These are phyloP conservation scores for Aphrocallistes beatrix DNA, from an alignment of 37 sponge, comb jelly and placozoan genomes.

Conservation along the genomic window DNA sequence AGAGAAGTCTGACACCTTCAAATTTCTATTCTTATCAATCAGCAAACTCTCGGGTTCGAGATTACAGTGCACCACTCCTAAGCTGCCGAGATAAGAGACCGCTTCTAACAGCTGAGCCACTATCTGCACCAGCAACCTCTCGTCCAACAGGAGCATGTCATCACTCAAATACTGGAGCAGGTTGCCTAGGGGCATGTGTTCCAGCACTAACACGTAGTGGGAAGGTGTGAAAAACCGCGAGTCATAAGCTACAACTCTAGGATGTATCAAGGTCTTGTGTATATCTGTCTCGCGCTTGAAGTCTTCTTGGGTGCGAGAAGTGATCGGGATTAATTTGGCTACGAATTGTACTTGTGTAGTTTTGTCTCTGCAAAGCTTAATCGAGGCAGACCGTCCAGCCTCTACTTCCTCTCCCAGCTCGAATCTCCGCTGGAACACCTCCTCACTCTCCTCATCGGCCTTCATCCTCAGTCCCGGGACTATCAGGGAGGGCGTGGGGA, in stretches of 20 bases:
- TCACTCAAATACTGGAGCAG: not conserved
- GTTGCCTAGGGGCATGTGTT: not conserved
- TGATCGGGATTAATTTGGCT: slow-evolving; percentile 1
- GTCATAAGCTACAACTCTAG: not conserved
- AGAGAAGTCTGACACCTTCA: not conserved
- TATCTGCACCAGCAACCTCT: not conserved
- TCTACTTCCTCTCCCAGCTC: not conserved
- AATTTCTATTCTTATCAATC: not conserved
- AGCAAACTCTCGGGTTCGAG: not conserved
- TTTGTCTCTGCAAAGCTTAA: not conserved
- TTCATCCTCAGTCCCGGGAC: not conserved
- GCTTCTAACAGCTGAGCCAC: not conserved
- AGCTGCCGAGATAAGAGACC: not conserved
- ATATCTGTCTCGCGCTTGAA: not conserved
- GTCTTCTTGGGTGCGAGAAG: not conserved
- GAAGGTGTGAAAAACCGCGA: slow-evolving; percentile 14
- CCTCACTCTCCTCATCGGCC: not conserved
- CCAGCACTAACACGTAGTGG: not conserved
- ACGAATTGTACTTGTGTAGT: not conserved
- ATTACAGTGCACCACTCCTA: not conserved
- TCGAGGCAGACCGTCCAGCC: not conserved
- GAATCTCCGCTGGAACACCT: not conserved
- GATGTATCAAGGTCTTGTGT: not conserved
- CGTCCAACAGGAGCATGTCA: not conserved
- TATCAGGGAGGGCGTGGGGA: slow-evolving; percentile 19